Evolutionary conservation across 2,888 invertebrate genomes (phyloP), one percentile per base, ranked within the genome.

Genomic region (Lasioglossum oenotherae): DNA sequence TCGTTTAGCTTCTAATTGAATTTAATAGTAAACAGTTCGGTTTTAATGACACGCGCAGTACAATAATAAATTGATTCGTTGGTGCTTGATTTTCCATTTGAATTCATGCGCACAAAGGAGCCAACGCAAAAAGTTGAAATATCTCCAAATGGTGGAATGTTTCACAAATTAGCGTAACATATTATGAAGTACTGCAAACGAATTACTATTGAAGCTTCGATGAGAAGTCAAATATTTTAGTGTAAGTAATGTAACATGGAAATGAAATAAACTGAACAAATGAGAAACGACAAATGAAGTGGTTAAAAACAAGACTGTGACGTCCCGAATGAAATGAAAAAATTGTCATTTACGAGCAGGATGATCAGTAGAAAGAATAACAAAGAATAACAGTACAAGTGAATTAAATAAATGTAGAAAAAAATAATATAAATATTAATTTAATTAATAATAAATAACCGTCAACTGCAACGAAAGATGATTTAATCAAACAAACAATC

Each of bases 151-250:
- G 14, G 4, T 27, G 4, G 49, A 64, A 6, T 6, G 31, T 53
- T 38, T n/a, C 27, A n/a, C 31, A 64, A 44, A 75, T 78, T 71
- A 78, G 69, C 27, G 27, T 78, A 49, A 14, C 46, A 19, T 64
- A 49, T 38, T 53, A 14, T 49, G 35, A 31, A 53, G 41, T 53
- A 8, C 2, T 12, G n/a, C 3, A 19, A 12, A 78, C 16, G 64
- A 35, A 53, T 49, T 73, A 8, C 1, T 4, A 46, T 35, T 19
- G 49, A 74, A 74, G 73, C 73, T 35, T 74, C 19, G 27, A 72
- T 44, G 31, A 12, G 31, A 31, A 31, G 35, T 74, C 19, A 10
- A 10, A 35, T 4, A 49, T 46, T 74, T 49, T 49, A 74, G 49
- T 49, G 31, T 3, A 49, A 2, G 4, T 16, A 23, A 16, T 12